A percentile compares a stretch with the other conserved stretches of the same genome.
Conservation (phyloP, 2,888 invertebrate genomes). For the Adela reaumurella region DNA sequence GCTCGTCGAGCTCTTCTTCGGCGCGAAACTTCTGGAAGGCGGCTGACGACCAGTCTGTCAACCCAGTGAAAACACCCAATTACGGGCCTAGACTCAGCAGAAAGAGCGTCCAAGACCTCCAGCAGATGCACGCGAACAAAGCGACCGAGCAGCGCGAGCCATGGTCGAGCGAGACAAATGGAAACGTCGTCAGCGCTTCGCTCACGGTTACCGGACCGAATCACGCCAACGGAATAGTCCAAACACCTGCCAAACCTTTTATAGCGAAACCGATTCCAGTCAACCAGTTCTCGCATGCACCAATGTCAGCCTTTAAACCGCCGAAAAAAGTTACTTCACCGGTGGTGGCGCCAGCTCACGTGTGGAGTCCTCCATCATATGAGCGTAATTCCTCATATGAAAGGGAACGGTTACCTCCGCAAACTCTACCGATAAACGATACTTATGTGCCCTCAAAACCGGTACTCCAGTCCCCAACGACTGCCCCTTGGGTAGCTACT, state of each 20-base stretch:
- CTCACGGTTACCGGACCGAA: constrained; percentile 23
- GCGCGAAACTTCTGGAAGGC: constrained; percentile 62
- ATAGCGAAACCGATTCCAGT: constrained; percentile 58
- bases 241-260: constrained; percentile 34
- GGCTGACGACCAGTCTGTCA: constrained; percentile 43
- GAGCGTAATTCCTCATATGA: constrained; percentile 2
- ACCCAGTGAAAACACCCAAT: constrained; percentile 19
- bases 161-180: constrained; percentile 37
- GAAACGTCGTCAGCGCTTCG: constrained; percentile 32
- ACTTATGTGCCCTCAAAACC: constrained; percentile 1
- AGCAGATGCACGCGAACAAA: constrained; percentile 23
- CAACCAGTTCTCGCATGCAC: constrained; percentile 74
- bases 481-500: constrained; percentile 43
- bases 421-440: constrained; percentile 7
- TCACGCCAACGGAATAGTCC: not conserved
- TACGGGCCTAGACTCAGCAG: constrained; percentile 29
- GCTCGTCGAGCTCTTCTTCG: constrained; percentile 46
- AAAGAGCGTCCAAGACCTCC: constrained; percentile 15
- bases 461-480: constrained; percentile 10
- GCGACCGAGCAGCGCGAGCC: constrained; percentile 32
- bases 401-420: constrained; percentile 1
- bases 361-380: constrained; percentile 43
- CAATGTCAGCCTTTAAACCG: constrained; percentile 72
- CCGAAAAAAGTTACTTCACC: constrained; percentile 42
- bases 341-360: constrained; percentile 26